Evolutionary conservation across 1,140 invertebrate species (phyloP).

Genomic region (Anadara kagoshimensis): DNA sequence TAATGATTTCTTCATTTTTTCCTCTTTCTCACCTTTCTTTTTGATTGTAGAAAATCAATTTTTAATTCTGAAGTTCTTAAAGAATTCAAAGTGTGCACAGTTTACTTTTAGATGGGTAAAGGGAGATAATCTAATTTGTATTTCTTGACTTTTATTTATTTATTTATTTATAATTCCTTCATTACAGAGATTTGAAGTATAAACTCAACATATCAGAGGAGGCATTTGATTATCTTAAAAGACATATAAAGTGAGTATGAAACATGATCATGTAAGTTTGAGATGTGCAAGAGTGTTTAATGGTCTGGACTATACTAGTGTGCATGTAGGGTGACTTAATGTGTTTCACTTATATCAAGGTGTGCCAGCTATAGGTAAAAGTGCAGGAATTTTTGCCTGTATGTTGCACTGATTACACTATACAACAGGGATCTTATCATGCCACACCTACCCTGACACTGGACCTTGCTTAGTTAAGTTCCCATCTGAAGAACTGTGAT

Average conservation of each 20-base stretch:
- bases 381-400: too few relatives aligned
- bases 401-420: too few relatives aligned
- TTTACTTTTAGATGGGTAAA: not conserved
- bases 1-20: not conserved
- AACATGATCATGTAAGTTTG: too few relatives aligned
- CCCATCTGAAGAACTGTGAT: too few relatives aligned
- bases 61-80: not conserved
- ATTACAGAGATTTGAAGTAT: constrained; percentile 42
- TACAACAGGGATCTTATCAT: too few relatives aligned
- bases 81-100: not conserved
- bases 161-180: not conserved
- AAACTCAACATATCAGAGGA: constrained; percentile 37
- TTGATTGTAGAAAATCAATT: not conserved
- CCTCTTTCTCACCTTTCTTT: not conserved
- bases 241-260: constrained; percentile 44
- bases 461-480: too few relatives aligned
- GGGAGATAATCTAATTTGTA: not conserved
- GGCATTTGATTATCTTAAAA: constrained; percentile 45
- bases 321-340: too few relatives aligned
- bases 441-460: too few relatives aligned
- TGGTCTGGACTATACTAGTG: too few relatives aligned
- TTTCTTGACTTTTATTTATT: not conserved
- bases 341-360: too few relatives aligned
- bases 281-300: too few relatives aligned
- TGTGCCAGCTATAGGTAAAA: too few relatives aligned